Evolutionary conservation across 2,113 vertebrate genomes (phyloP).

Genomic region (Pygoscelis adeliae): DNA sequence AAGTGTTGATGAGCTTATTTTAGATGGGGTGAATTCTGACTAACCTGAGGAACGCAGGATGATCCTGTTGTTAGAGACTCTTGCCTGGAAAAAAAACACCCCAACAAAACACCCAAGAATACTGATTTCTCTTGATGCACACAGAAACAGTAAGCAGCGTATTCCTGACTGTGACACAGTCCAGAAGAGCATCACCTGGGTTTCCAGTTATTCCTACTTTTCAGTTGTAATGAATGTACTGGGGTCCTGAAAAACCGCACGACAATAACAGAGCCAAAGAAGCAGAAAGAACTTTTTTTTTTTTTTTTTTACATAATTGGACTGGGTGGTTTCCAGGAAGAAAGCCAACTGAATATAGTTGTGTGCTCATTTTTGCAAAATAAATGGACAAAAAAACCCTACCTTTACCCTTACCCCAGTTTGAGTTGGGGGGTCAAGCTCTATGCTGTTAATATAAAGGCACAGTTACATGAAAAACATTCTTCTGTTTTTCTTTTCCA

Average conservation of each 20-base stretch:
- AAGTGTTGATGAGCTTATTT: neutral
- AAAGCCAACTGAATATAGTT: neutral
- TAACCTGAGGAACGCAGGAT: neutral
- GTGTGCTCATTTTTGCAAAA: neutral
- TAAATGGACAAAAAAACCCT: neutral
- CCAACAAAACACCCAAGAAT: neutral
- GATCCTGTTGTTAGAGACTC: neutral
- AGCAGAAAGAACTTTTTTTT: neutral
- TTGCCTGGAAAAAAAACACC: neutral
- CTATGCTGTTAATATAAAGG: neutral
- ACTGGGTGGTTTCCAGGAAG: neutral
- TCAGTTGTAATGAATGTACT: neutral
- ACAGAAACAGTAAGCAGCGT: neutral
- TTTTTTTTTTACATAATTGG: neutral
- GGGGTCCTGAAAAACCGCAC: neutral
- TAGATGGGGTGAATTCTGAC: neutral
- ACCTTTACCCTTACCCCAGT: neutral
- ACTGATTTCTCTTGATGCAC: neutral
- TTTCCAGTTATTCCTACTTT: neutral
- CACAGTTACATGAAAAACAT: neutral
- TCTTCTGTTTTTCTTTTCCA: neutral
- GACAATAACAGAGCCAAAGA: neutral
- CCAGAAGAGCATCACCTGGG: neutral
- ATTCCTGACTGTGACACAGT: neutral
- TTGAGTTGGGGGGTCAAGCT: neutral